These are phyloP conservation scores for Schrankia costaestrigalis DNA, from an alignment of 2,888 invertebrate genomes.

Conservation along the genomic window DNA sequence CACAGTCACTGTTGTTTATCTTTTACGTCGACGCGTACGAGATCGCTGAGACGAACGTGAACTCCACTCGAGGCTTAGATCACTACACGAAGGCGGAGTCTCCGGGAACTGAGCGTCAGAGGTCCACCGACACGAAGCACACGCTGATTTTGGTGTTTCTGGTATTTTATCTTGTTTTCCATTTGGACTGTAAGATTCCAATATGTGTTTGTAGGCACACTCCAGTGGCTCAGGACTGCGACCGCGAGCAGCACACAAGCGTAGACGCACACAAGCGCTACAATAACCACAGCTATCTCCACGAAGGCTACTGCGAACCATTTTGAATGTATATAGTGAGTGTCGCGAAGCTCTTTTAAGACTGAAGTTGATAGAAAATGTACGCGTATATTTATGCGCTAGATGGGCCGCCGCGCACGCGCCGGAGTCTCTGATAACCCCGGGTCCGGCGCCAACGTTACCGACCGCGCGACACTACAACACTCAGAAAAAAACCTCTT, in stretches of 20 bases:
- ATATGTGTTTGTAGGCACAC: constrained; percentile 75
- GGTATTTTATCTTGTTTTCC: constrained; percentile 45
- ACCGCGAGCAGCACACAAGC: constrained; percentile 65
- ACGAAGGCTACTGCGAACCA: constrained; percentile 59
- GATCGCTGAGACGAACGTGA: constrained; percentile 61
- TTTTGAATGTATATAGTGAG: constrained; percentile 38
- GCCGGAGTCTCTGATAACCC: constrained; percentile 68
- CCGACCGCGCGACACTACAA: constrained; percentile 30
- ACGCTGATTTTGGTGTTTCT: constrained; percentile 55
- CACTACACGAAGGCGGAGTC: constrained; percentile 67
- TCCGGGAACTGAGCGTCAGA: constrained; percentile 75
- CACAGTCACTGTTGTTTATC: constrained; percentile 44
- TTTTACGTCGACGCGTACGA: constrained; percentile 62
- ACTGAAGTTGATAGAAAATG: constrained; percentile 47
- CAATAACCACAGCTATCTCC: constrained; percentile 74
- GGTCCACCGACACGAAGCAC: constrained; percentile 73
- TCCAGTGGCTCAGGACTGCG: constrained; percentile 65
- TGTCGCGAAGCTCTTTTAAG: too few relatives aligned
- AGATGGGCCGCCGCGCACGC: constrained; percentile 68
- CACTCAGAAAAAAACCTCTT: constrained; percentile 22
- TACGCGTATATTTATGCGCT: constrained; percentile 62
- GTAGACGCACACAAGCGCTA: constrained; percentile 67
- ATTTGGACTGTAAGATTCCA: constrained; percentile 64
- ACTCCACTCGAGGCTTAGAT: constrained; percentile 72
- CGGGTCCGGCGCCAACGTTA: constrained; percentile 61